Evolutionary conservation across 2,888 invertebrate genomes (phyloP).

Genomic region (Oasisia sp.): DNA sequence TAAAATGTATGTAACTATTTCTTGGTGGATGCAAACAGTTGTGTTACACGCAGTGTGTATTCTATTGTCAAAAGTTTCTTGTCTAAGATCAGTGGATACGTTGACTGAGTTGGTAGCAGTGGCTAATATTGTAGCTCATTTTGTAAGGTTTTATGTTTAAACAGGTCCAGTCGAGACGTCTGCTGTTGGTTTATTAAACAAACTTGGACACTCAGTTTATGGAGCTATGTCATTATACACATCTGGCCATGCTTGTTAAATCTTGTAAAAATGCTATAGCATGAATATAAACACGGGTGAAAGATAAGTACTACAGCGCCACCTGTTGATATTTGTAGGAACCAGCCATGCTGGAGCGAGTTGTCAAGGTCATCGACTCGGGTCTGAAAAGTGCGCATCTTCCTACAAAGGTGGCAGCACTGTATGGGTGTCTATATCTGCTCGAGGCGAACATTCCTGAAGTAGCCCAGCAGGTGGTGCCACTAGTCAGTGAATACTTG

Average conservation of each 20-base stretch:
- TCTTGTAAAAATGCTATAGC: not conserved
- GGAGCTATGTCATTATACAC: no score
- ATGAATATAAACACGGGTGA: not conserved
- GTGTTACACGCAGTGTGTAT: not conserved
- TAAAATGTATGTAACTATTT: not conserved
- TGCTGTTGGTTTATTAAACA: no score
- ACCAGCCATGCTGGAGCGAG: slow-evolving; percentile 71
- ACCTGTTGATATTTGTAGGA: slow-evolving; percentile 55
- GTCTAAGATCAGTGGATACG: not conserved
- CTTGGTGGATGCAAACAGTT: not conserved
- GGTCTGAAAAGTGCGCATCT: slow-evolving; percentile 74
- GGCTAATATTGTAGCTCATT: not conserved
- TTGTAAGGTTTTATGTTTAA: not conserved
- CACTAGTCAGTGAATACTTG: slow-evolving; percentile 64
- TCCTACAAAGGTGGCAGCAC: slow-evolving; percentile 73
- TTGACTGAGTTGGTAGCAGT: not conserved
- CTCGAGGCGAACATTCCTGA: slow-evolving; percentile 69
- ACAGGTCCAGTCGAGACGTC: no score
- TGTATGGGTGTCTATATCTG: slow-evolving; percentile 77
- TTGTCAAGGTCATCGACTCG: slow-evolving; percentile 72
- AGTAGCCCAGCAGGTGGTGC: slow-evolving; percentile 57
- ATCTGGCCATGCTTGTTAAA: not conserved
- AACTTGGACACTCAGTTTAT: no score
- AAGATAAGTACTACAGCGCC: not conserved
- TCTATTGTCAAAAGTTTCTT: not conserved